Conservation (phyloP, 2,888 invertebrate species). For the Nephrotoma appendiculata region DNA sequence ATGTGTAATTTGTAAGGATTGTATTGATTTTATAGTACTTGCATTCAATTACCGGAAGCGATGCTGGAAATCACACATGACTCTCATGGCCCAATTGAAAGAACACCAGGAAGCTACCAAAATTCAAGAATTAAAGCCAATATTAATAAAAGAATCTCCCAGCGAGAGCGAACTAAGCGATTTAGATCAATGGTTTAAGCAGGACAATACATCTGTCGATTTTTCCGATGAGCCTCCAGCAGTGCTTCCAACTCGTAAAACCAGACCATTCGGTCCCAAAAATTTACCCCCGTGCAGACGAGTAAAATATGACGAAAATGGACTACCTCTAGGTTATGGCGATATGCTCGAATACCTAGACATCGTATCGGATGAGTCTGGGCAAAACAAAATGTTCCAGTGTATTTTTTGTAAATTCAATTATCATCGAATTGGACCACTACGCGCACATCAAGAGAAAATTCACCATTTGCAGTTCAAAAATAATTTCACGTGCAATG, state of each 20-base stretch:
- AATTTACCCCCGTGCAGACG: neutral
- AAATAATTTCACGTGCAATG: neutral
- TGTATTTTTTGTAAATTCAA: neutral
- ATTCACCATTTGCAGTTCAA: neutral
- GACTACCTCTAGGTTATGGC: neutral
- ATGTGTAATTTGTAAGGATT: neutral
- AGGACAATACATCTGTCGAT: neutral
- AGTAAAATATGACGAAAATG: neutral
- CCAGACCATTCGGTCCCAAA: neutral
- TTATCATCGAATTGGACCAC: neutral
- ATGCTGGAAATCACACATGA: neutral
- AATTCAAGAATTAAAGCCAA: neutral
- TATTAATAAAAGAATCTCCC: neutral
- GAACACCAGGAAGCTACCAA: neutral
- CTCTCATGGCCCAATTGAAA: neutral
- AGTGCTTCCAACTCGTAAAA: neutral
- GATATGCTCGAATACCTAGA: neutral
- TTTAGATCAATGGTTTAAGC: neutral
- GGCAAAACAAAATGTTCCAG: neutral
- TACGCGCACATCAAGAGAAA: neutral
- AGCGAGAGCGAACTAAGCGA: neutral
- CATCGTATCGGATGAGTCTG: neutral
- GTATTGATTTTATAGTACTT: neutral
- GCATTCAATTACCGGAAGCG: neutral
- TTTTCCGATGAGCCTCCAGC: neutral